Base-by-base conservation (phyloP, 1,140 invertebrate genomes). In the Lepidostoma basale region DNA sequence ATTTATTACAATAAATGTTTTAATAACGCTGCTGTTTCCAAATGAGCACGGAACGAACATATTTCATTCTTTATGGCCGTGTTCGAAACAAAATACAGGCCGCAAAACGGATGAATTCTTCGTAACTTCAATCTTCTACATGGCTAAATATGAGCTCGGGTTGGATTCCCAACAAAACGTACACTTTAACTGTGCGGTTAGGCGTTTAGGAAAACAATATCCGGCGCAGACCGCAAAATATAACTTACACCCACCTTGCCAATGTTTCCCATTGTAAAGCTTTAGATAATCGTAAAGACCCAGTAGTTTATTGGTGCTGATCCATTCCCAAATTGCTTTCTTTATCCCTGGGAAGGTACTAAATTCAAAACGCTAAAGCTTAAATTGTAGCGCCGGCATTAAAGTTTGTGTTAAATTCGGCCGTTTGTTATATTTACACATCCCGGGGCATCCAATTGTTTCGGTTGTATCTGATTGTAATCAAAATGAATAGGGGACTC, bases 171-270 rank as follows among this genome's bases (percentile, higher is more conserved):
- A 16, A 58, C 63, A 44, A 44, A 66, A 66, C 54, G 44, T 59
- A 36, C 6, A 59, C 26, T 66, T 70, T 63, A 65, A 68, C 65
- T 39, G 52, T 68, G 70, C 66, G 70, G 70, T 72, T 23, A 64
- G 59, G 70, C 66, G 70, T 65, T 72, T 23, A 64, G 59, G 65
- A 62, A 72, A 68, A 64, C 66, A 72, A 72, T 72, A 72, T 72
- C 66, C 70, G 70, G 33, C 23, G n/a, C 22, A 58, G 49, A 68
- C 70, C 70, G 42, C 70, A 72, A 68, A 71, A 60, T 67, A 67
- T 47, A 47, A 66, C 62, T 36, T 10, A 52, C 6, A 23, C 45
- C 36, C 25, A 33, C 56, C 36, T 62, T 30, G 26, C 14, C 44
- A 26, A 33, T 23, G 60, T 33, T 49, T 33, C 42, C 52, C 63